Conservation (phyloP, 2,888 invertebrate genomes). For the Andrena minutula region DNA sequence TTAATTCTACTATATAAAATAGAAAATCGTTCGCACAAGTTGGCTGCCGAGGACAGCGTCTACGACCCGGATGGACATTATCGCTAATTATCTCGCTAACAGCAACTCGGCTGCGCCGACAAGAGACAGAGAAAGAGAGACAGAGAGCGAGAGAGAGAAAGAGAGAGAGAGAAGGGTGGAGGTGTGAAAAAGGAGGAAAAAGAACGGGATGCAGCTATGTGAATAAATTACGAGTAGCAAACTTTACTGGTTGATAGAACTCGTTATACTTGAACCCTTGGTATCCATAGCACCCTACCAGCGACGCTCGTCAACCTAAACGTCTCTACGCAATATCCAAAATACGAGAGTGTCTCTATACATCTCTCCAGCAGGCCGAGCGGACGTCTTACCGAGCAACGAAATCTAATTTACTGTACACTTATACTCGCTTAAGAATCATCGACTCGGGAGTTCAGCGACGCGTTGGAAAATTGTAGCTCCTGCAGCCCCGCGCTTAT, state of each 20-base stretch:
- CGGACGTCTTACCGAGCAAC: too few species aligned
- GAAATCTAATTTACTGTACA: too few species aligned
- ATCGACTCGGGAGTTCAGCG: too few species aligned
- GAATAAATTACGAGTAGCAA: neutral
- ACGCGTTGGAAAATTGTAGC: too few species aligned
- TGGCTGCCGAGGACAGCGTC: constrained; percentile 12
- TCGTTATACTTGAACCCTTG: too few species aligned
- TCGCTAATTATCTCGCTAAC: constrained; percentile 31
- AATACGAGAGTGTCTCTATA: too few species aligned
- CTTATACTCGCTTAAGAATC: too few species aligned
- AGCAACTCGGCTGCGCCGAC: neutral
- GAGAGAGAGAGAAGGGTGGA: neutral
- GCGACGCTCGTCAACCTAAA: too few species aligned
- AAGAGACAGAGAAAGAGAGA: constrained; percentile 2
- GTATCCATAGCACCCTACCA: too few species aligned
- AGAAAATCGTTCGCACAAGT: constrained; percentile 28
- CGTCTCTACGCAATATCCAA: too few species aligned
- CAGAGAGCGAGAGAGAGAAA: neutral
- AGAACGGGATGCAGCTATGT: neutral
- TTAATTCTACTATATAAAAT: constrained; percentile 1
- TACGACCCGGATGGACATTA: neutral
- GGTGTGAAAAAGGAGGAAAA: neutral
- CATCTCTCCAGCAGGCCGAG: too few species aligned
- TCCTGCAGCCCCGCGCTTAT: neutral
- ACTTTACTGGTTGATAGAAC: neutral